Conservation (phyloP, 37 sponge, comb jelly and placozoan genomes). For the Dysidea cf. avara region DNA sequence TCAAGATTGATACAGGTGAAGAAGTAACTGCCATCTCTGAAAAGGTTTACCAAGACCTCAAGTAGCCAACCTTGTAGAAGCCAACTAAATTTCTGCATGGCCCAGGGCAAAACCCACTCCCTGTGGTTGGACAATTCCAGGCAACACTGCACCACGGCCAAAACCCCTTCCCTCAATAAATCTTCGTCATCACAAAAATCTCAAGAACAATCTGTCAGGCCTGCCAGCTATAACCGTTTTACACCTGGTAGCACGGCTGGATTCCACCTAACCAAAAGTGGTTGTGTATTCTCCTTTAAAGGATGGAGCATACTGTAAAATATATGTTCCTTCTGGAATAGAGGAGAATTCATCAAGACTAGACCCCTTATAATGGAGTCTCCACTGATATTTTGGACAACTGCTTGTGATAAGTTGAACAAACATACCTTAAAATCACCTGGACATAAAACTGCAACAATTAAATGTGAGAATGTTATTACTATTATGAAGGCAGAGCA, state of each 20-base stretch:
- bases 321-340: too few relatives aligned
- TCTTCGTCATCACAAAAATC: background rate
- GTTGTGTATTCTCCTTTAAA: too few relatives aligned
- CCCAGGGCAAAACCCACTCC: background rate
- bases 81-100: background rate
- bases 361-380: too few relatives aligned
- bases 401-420: constrained; percentile 19
- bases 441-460: too few relatives aligned
- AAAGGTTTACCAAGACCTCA: background rate
- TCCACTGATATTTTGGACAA: too few relatives aligned
- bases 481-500: too few relatives aligned
- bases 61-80: too few relatives aligned
- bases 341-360: background rate
- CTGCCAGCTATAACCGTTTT: background rate
- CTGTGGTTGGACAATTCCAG: background rate
- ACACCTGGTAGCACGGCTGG: background rate
- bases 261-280: too few relatives aligned
- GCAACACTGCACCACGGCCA: background rate
- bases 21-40: background rate
- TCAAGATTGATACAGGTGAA: background rate
- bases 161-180: background rate
- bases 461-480: too few relatives aligned
- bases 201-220: constrained; percentile 2
- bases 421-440: too few relatives aligned
- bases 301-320: too few relatives aligned